Conservation (phyloP, 2,113 vertebrate species). For the Cochlearius cochlearius region DNA sequence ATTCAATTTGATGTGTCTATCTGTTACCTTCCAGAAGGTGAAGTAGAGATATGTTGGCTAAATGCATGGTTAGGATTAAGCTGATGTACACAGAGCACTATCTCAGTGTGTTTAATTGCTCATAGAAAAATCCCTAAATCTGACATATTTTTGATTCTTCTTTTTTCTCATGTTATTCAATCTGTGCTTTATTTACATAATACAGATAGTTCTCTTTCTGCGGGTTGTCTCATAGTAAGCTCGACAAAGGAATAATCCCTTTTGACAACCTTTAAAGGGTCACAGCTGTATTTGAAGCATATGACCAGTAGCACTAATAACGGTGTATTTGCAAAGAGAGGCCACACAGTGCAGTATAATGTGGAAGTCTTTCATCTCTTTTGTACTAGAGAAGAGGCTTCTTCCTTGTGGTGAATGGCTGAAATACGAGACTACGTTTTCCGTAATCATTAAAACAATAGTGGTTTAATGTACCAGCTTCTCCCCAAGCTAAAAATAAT, state of each 20-base stretch:
- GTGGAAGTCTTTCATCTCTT: constrained; percentile 38
- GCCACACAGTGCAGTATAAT: neutral
- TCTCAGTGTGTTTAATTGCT: constrained; percentile 4
- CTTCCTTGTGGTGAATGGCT: constrained; percentile 2
- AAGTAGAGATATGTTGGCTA: neutral
- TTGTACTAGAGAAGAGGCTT: neutral
- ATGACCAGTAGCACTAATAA: neutral
- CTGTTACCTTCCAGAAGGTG: neutral
- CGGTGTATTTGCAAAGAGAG: neutral
- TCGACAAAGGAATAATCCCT: constrained; percentile 21
- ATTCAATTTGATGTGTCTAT: neutral
- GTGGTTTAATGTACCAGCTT: neutral
- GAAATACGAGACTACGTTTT: constrained; percentile 10
- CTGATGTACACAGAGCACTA: neutral
- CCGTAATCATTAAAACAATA: constrained; percentile 36
- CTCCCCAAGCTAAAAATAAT: constrained; percentile 43
- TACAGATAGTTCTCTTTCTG: neutral
- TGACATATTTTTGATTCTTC: neutral
- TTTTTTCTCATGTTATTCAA: neutral
- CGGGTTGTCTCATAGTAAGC: neutral
- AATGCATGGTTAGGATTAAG: constrained; percentile 8
- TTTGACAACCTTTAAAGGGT: constrained; percentile 13
- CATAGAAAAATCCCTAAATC: neutral
- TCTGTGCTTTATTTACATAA: constrained; percentile 42
- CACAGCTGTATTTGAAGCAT: neutral